phyloP scores from a whole-genome alignment of 2,888 invertebrate species.

The Leptopilina syphax region DNA sequence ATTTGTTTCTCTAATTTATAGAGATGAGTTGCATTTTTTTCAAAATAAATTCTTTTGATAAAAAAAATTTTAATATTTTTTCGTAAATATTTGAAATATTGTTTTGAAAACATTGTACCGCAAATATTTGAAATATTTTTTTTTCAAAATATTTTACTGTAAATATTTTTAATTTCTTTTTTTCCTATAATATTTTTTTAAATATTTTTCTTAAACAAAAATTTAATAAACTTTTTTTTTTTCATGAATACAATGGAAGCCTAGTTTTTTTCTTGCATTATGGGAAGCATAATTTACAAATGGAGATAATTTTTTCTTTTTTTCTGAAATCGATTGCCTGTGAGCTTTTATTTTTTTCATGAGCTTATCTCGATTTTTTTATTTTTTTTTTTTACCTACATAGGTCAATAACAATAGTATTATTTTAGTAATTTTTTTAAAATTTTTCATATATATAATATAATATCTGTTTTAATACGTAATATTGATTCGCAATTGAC shows the following conservation, averaged over 20 bases:
- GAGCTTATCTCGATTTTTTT: conserved; percentile 26
- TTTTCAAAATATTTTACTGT: no score
- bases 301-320: neutral
- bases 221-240: neutral
- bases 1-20: no score
- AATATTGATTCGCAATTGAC: conserved; percentile 71
- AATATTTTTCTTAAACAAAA: neutral
- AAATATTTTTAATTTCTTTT: no score
- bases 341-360: conserved; percentile 18
- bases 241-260: neutral
- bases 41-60: no score
- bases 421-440: conserved; percentile 36
- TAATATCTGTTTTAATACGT: conserved; percentile 61
- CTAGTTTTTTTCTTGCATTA: neutral
- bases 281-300: conserved; percentile 20
- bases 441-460: conserved; percentile 48
- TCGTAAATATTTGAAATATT: no score
- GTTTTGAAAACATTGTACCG: no score
- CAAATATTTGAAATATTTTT: no score
- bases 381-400: neutral
- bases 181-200: neutral
- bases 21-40: no score
- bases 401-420: conserved; percentile 43
- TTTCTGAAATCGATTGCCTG: conserved; percentile 35
- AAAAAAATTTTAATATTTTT: no score